These are phyloP conservation scores for Calephelis virginiensis DNA, from an alignment of 1,140 invertebrate genomes.

Conservation along the genomic window DNA sequence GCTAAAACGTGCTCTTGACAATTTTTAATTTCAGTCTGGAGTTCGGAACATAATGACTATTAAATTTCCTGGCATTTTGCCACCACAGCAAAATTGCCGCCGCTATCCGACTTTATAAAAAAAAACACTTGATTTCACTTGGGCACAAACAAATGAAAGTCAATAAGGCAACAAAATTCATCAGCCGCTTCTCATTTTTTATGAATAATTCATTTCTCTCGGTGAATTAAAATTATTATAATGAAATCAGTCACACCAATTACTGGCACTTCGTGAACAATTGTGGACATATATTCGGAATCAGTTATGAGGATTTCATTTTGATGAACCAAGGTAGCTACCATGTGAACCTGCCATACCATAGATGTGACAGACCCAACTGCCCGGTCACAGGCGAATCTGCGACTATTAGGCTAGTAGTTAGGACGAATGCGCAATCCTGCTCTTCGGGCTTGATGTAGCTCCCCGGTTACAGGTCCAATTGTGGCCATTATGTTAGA, in stretches of 20 bases:
- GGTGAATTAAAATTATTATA: constrained; percentile 24
- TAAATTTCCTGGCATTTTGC: constrained; percentile 7
- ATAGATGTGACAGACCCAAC: no score
- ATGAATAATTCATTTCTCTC: constrained; percentile 21
- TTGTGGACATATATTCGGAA: background rate
- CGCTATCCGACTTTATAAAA: constrained; percentile 12
- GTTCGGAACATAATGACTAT: constrained; percentile 6
- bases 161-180: constrained; percentile 31
- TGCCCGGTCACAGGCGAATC: no score
- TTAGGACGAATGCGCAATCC: no score
- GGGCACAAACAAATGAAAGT: constrained; percentile 9
- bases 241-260: constrained; percentile 24
- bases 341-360: no score
- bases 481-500: no score
- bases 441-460: no score
- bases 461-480: no score
- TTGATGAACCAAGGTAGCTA: no score
- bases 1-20: constrained; percentile 2
- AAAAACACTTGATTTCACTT: constrained; percentile 12
- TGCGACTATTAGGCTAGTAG: no score
- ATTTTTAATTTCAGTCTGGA: constrained; percentile 8
- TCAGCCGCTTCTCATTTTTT: constrained; percentile 28
- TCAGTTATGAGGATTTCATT: background rate
- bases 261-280: constrained; percentile 18
- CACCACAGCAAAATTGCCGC: constrained; percentile 2